Evolutionary conservation across 2,888 invertebrate species (phyloP).

Genomic region (Philonicus albiceps): DNA sequence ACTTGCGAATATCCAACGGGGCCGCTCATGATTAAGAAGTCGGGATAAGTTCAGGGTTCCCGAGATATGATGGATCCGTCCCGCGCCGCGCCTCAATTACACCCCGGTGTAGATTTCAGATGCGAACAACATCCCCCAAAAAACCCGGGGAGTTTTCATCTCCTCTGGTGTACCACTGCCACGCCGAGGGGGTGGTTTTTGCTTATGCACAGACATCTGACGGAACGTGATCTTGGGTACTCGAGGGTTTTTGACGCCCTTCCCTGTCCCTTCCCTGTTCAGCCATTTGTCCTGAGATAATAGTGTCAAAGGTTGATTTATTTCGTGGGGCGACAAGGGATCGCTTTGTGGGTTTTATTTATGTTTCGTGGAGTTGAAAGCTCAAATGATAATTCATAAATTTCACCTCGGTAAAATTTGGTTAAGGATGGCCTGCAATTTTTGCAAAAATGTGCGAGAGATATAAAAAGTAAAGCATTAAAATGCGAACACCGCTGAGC

Average conservation of each 20-base stretch:
- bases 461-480: not conserved
- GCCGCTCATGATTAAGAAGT: constrained; percentile 25
- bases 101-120: not conserved
- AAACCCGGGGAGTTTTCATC: not conserved
- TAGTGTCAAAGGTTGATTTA: constrained; percentile 25
- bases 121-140: not conserved
- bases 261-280: not conserved
- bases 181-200: not conserved
- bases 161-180: not conserved
- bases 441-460: not conserved
- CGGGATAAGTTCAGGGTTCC: not conserved
- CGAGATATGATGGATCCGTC: not conserved
- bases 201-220: not conserved
- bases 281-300: not conserved
- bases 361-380: not conserved
- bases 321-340: not conserved
- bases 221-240: constrained; percentile 12
- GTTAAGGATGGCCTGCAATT: not conserved
- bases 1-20: not conserved
- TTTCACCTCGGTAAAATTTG: not conserved
- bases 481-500: not conserved
- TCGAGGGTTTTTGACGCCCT: not conserved
- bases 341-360: constrained; percentile 4
- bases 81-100: not conserved
- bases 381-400: constrained; percentile 12